phyloP scores from a whole-genome alignment of 2,888 invertebrate genomes.

The Campoplex nolae region DNA sequence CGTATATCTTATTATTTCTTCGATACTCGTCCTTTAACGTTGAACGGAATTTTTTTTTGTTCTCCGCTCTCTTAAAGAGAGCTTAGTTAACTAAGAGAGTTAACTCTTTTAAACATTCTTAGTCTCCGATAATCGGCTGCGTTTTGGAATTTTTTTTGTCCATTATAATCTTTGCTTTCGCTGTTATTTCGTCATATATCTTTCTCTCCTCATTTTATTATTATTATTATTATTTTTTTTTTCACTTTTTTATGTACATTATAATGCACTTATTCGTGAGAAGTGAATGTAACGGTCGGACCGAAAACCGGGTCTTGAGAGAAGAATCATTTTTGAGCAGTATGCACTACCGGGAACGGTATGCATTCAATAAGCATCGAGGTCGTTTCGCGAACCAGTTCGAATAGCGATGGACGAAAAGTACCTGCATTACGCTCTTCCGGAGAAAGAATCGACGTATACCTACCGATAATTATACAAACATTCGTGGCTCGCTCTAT shows the following conservation, averaged over 20 bases:
- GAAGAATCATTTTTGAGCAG: constrained; percentile 56
- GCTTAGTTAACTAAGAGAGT: neutral
- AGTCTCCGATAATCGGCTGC: neutral
- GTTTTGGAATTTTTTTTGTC: neutral
- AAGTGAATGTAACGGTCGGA: constrained; percentile 68
- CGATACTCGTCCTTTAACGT: neutral
- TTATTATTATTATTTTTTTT: neutral
- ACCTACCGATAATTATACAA: constrained; percentile 1
- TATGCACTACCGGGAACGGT: constrained; percentile 48
- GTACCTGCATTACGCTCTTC: constrained; percentile 27
- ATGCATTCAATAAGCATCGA: constrained; percentile 59
- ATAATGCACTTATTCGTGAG: constrained; percentile 28
- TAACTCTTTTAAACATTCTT: neutral
- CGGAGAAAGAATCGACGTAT: constrained; percentile 15
- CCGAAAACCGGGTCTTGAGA: constrained; percentile 62
- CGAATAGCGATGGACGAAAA: constrained; percentile 30
- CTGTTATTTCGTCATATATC: neutral
- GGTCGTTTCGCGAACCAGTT: constrained; percentile 56
- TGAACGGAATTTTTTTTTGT: constrained; percentile 22
- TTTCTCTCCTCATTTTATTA: constrained; percentile 3
- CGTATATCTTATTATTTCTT: constrained; percentile 31
- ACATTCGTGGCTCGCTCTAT: neutral
- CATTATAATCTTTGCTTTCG: neutral
- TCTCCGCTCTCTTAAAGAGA: neutral
- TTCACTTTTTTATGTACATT: neutral